phyloP scores from a whole-genome alignment of 2,888 invertebrate genomes.

The Choreutis nemorana region DNA sequence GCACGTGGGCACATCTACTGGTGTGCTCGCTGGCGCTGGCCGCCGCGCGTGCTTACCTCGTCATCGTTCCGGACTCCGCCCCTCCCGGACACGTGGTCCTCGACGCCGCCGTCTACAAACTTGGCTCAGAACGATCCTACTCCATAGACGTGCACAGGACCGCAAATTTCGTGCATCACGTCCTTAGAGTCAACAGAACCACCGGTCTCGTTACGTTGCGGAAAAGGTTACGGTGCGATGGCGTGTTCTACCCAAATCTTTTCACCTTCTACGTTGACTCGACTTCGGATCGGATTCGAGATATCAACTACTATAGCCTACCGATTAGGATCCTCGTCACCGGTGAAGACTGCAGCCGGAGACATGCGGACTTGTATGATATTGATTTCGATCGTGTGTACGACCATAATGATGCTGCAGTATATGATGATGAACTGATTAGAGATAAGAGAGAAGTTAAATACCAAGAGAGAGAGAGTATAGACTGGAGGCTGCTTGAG shows the following conservation, averaged over 20 bases:
- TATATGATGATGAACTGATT: conserved; percentile 41
- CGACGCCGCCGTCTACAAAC: conserved; percentile 81
- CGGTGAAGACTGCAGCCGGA: conserved; percentile 73
- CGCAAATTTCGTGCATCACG: conserved; percentile 81
- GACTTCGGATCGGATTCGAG: conserved; percentile 77
- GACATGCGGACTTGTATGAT: conserved; percentile 68
- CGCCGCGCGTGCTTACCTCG: conserved; percentile 55
- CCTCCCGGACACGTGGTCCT: conserved; percentile 74
- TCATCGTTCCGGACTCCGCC: conserved; percentile 66
- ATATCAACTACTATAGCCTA: conserved; percentile 84
- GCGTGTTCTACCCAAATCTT: conserved; percentile 82
- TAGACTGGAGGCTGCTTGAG: conserved; percentile 58
- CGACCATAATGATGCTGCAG: conserved; percentile 54
- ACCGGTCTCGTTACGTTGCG: conserved; percentile 78
- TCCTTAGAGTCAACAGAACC: conserved; percentile 77
- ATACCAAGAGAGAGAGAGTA: conserved; percentile 36
- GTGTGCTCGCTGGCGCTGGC: conserved; percentile 31
- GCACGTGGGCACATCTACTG: conserved; percentile 32
- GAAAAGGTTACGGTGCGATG: conserved; percentile 78
- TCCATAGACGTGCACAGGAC: conserved; percentile 82
- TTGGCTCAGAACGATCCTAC: conserved; percentile 82
- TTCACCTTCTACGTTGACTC: conserved; percentile 90
- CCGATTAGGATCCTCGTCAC: conserved; percentile 79
- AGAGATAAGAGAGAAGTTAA: conserved; percentile 46
- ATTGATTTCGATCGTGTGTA: conserved; percentile 67